Evolutionary conservation across 1,140 invertebrate genomes (phyloP), one percentile per base, ranked within the genome.

Genomic region (Pseudomyrmex flavicornis): DNA sequence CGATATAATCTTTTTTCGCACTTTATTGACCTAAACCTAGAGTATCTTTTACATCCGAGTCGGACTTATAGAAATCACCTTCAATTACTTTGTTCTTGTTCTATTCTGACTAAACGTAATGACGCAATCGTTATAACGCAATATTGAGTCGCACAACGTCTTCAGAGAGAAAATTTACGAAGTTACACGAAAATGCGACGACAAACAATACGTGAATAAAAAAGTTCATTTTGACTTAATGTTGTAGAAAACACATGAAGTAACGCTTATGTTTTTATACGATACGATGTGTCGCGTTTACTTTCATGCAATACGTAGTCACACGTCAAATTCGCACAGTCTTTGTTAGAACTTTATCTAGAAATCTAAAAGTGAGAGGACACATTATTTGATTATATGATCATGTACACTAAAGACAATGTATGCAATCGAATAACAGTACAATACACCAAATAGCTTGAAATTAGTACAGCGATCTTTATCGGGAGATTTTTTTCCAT

Each of bases 21-120:
- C 35, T 80, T 80, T 80, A 80, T 80, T 80, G 20, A 7, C 7
- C 7, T 80, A 72, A 10, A 13, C 8, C 22, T 76, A 44, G 35
- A 44, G 9, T 17, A 59, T 61, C 35, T 20, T 80, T 80, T 72
- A 72, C 22, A 79, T 79, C 44, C 54, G 54, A 61, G 70, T 48
- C 44, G 8, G 20, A 80, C 22, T 80, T 80, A 80, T 72, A 70
- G 35, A 80, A 80, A 72, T 80, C 15, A 58, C 48, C 52, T 79
- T 76, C 12, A 26, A 68, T 54, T 68, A 76, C 35, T 65, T 22
- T 63, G 52, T 54, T 3, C 22, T 54, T 69, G 48, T 59, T 48
- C 9, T 80, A 70, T 61, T 9, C 13, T 59, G 52, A 8, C 15
- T 58, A 13, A n/a, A 59, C 56, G 26, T 13, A 69, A 17, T 17